phyloP scores from a whole-genome alignment of 2,797 vertebrate genomes.

The Thaleichthys pacificus region DNA sequence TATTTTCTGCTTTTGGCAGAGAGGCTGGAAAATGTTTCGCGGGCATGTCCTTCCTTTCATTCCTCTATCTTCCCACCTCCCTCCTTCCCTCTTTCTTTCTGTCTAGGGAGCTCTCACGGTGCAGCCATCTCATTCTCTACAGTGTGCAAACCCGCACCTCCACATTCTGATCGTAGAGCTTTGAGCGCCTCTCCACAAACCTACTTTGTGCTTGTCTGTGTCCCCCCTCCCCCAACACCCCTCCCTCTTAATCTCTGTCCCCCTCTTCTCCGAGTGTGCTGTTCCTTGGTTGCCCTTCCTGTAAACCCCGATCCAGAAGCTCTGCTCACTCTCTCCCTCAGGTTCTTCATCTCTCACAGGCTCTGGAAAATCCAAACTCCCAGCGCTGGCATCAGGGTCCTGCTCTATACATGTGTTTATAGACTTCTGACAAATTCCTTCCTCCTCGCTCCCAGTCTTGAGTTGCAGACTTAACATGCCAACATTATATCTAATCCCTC shows the following conservation, averaged over 20 bases:
- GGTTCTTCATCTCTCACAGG: constrained; percentile 52
- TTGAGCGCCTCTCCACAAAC: background rate
- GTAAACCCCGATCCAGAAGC: constrained; percentile 79
- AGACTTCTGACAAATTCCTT: constrained; percentile 78
- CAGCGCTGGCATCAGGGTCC: constrained; percentile 61
- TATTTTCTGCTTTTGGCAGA: constrained; percentile 58
- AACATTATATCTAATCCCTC: constrained; percentile 74
- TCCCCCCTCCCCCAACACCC: constrained; percentile 19
- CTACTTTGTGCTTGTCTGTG: background rate
- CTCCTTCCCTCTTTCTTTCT: constrained; percentile 31
- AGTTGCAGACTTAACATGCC: constrained; percentile 62
- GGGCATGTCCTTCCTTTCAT: constrained; percentile 56
- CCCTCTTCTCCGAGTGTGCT: constrained; percentile 44
- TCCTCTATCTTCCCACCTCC: constrained; percentile 33
- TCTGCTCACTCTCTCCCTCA: constrained; percentile 71
- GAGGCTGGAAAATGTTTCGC: constrained; percentile 62
- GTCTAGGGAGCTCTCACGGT: constrained; percentile 12
- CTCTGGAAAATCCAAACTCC: constrained; percentile 65
- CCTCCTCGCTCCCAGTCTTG: constrained; percentile 55
- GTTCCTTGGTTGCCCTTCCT: constrained; percentile 86
- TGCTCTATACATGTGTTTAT: constrained; percentile 73
- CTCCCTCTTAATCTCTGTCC: constrained; percentile 35
- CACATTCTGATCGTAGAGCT: background rate
- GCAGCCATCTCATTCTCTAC: background rate
- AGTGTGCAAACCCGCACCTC: background rate